Conservation (phyloP, 2,888 invertebrate genomes). For the Lampropteryx suffumata region DNA sequence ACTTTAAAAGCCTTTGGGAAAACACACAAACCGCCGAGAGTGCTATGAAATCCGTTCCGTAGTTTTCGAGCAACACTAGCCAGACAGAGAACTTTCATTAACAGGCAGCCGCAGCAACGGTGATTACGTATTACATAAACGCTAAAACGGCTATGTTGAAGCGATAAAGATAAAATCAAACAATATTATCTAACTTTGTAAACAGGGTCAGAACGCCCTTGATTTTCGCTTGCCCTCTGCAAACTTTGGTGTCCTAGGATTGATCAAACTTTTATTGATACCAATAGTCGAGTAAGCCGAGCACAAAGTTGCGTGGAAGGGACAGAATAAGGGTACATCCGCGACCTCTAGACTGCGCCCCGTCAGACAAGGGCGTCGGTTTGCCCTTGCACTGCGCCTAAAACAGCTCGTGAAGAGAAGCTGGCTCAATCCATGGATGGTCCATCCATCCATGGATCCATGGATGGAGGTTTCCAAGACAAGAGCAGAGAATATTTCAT, state of each 20-base stretch:
- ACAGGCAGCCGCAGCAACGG: neutral
- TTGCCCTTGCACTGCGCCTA: conserved; percentile 71
- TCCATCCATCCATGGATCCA: neutral
- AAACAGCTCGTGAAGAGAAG: conserved; percentile 16
- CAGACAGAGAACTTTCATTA: neutral
- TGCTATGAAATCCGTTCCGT: neutral
- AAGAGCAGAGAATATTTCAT: too few species aligned
- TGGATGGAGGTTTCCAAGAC: too few species aligned
- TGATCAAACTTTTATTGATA: conserved; percentile 31
- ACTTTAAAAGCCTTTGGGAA: conserved; percentile 1
- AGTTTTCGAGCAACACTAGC: neutral
- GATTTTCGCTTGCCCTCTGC: conserved; percentile 16
- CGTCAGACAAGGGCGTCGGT: conserved; percentile 63
- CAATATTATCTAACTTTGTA: conserved; percentile 2
- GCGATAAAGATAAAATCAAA: conserved; percentile 4
- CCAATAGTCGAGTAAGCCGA: conserved; percentile 19
- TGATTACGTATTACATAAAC: neutral
- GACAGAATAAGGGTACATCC: conserved; percentile 66
- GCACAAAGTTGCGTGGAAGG: conserved; percentile 44
- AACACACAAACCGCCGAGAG: neutral
- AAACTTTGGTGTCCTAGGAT: conserved; percentile 26
- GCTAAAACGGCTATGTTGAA: neutral
- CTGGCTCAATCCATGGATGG: neutral
- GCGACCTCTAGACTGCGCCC: conserved; percentile 78
- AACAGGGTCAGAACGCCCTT: conserved; percentile 8